Evolutionary conservation across 2,888 invertebrate genomes (phyloP), one percentile per base, ranked within the genome.

Genomic region (Phanerotoma sp.): DNA sequence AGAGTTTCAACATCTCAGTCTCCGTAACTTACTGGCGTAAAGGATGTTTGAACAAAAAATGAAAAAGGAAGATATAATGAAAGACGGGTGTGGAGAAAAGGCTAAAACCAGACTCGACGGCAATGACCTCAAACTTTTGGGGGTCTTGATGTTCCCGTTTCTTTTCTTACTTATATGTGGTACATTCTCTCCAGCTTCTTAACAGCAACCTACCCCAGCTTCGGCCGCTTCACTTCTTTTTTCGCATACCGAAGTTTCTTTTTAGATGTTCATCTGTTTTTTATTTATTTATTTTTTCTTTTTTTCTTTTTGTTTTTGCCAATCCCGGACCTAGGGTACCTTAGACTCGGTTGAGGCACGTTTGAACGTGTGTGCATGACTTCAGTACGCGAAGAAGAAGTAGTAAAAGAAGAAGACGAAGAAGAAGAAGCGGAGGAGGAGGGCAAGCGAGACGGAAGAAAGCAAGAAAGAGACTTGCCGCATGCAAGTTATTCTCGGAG

Each of bases 401-500:
- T 45, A 53, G 30, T 30, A 45, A 10, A 37, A 56, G 59, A 60
- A 42, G 16, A 25, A 28, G 25, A 47, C 56, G 60, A 58, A 47
- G 62, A 56, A 53, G 40, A 38, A 54, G 28, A 28, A 18, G 30
- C 18, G 16, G 30, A 25, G 49, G 30, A 28, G 49, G 30, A 25
- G 49, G 11, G 46, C 40, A 50, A 47, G 51, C 33, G 40, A 48
- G 53, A 49, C 57, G 49, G 46, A 57, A 51, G 54, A 56, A 21
- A 48, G 50, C 30, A 22, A 37, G 51, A 35, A 18, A 38, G 45
- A 46, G 33, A 48, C 15, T n/a, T 38, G 22, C 64, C 57, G 68
- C 73, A 69, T 72, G 73, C 71, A 74, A 76, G 77, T 74, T 77
- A 77, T 76, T 76, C 77, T 77, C 71, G 74, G 75, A 73, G 75